Base-by-base conservation (phyloP, 2,888 invertebrate genomes). In the Xylocampa areola region DNA sequence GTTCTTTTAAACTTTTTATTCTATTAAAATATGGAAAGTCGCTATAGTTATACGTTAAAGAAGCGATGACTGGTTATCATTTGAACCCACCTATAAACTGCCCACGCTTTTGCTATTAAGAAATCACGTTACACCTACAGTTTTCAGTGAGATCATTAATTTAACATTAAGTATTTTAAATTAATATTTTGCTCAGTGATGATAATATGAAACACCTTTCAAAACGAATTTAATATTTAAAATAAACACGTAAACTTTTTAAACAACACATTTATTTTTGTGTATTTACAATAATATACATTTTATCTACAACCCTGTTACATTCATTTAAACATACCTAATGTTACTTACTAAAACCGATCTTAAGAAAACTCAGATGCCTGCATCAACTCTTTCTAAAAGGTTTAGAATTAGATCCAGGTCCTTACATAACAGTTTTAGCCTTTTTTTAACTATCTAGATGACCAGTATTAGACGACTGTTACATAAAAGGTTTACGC, bases 241-340 rank as follows among this genome's bases (percentile, higher is more conserved):
- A 76, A 68, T 19, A 75, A 69, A 75, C 57, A 61, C 40, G 21
- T 2, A 7, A 58, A 43, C 39, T 49, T 49, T 76, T 76, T 75
- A 67, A 73, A 77, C 68, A 84, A 88, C 84, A 86, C 81, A 86
- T 90, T 87, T 88, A 89, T 86, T 90, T 76, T 70, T 67, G 78
- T 82, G 80, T 85, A 86, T 84, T 84, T 84, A 85, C 81, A 86
- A 66, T 77, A 69, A 67, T 75, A 68, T 58, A 73, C 59, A 75
- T 63, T 79, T 77, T 85, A 77, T 69, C 69, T 83, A 88, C 79
- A 89, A 90, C 90, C 90, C 89, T 90, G 90, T 89, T 81, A 82
- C 52, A 82, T 71, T 72, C 73, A 73, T 73, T 69, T 47, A 43
- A 53, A 39, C 21, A 52, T 25, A 30, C 10, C 8, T 21, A 48